These are phyloP conservation scores for Blastobasis adustella DNA, from an alignment of 2,888 invertebrate genomes.

Conservation along the genomic window DNA sequence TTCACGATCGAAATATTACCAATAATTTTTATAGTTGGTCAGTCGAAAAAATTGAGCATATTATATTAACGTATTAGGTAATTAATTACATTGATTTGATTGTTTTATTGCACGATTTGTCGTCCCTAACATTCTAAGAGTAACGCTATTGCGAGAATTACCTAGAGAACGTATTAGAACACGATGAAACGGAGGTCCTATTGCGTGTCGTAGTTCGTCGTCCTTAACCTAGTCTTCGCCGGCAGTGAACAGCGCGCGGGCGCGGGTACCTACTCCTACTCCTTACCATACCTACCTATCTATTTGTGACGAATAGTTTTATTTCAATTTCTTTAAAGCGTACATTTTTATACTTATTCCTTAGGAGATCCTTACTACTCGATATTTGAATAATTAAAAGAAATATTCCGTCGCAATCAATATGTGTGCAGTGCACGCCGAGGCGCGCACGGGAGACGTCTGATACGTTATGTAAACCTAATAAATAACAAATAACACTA, in stretches of 20 bases:
- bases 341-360: slow-evolving; percentile 71
- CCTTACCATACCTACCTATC: slow-evolving; percentile 67
- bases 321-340: slow-evolving; percentile 72
- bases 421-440: slow-evolving; percentile 53
- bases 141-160: slow-evolving; percentile 45
- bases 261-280: slow-evolving; percentile 40
- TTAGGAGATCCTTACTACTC: slow-evolving; percentile 62
- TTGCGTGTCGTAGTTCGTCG: slow-evolving; percentile 42
- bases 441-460: slow-evolving; percentile 44
- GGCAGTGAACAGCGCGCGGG: slow-evolving; percentile 42
- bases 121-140: slow-evolving; percentile 49
- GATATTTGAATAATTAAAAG: slow-evolving; percentile 47
- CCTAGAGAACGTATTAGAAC: slow-evolving; percentile 35
- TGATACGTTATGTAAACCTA: slow-evolving; percentile 54
- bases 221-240: slow-evolving; percentile 47
- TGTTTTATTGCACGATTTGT: slow-evolving; percentile 65
- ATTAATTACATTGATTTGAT: slow-evolving; percentile 50
- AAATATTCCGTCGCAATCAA: slow-evolving; percentile 37
- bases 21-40: slow-evolving; percentile 64
- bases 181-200: slow-evolving; percentile 38
- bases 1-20: slow-evolving; percentile 36
- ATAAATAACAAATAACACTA: slow-evolving; percentile 64
- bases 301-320: slow-evolving; percentile 64
- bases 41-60: slow-evolving; percentile 71
- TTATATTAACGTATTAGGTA: slow-evolving; percentile 35